Base-by-base conservation (phyloP, 2,797 vertebrate species). In the Gallinago stenura region DNA sequence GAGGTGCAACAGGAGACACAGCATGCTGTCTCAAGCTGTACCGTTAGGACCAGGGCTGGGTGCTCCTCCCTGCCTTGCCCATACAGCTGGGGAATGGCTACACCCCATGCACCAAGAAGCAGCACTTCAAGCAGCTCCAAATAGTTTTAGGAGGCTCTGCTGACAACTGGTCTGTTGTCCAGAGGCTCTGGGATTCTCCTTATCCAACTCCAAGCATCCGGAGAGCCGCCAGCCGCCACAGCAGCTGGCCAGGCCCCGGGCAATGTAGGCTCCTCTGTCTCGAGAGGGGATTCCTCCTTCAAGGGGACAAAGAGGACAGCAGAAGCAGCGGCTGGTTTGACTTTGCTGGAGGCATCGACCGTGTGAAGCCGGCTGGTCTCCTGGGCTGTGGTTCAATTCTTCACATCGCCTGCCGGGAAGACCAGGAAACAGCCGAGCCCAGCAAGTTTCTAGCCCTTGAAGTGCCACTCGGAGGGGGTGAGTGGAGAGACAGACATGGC, bases 271-370 rank as follows among this genome's bases (percentile, higher is more conserved):
- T 95, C 31, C 73, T 71, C 79, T 48, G 78, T 83, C 94, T 94
- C 82, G 0, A 68, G 93, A 91, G 95, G 94, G 89, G 87, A 91
- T 92, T 95, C 95, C 94, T 93, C 94, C 96, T 93, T 93, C 92
- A 95, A 90, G 87, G 81, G 90, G 85, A 95, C 83, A 95, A 93
- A 96, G 90, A 97, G 95, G 95, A 96, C 91, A 90, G 83, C 78
- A 64, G 89, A 82, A 81, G 65, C 57, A 0, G 89, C 33, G 87
- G 83, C 84, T 83, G 93, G 35, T 95, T 91, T 97, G 95, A 96
- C 97, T 96, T 96, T 97, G 97, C 97, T 95, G 91, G 90, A 96
- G 96, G 96, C 97, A 92, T 85, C 41, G 28, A 85, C 85, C 51
- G 19, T 76, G 91, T 79, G 93, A 93, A 96, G 93, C 69, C 1